A percentile compares a stretch with the other conserved stretches of the same genome.
These are phyloP conservation scores for Oryzaephilus surinamensis DNA, from an alignment of 1,140 invertebrate species.

Conservation along the genomic window DNA sequence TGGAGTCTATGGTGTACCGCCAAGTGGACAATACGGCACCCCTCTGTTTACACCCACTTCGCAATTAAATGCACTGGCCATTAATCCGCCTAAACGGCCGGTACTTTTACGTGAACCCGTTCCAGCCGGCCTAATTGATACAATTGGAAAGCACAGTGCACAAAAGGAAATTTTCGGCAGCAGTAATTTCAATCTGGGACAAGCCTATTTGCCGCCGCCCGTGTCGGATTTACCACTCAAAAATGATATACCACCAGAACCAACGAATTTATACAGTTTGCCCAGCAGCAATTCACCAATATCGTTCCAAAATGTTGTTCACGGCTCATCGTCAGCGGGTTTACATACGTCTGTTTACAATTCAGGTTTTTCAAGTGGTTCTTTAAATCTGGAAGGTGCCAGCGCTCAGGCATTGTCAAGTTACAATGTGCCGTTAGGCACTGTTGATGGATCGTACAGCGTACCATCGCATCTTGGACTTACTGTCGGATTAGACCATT, in stretches of 20 bases:
- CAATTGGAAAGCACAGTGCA: conserved; percentile 45
- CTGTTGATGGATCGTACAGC: conserved; percentile 39
- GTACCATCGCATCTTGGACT: conserved; percentile 33
- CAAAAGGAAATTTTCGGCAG: conserved; percentile 40
- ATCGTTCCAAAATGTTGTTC: conserved; percentile 26
- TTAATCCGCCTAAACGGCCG: conserved; percentile 42
- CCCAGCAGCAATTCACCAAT: conserved; percentile 31
- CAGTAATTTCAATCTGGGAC: conserved; percentile 35
- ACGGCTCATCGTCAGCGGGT: conserved; percentile 22
- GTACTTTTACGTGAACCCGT: conserved; percentile 59
- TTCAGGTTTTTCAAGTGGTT: conserved; percentile 24
- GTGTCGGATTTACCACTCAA: conserved; percentile 41
- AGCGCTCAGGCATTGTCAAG: conserved; percentile 41
- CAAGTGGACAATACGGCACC: conserved; percentile 43
- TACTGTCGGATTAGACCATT: conserved; percentile 18
- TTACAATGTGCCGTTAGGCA: conserved; percentile 40
- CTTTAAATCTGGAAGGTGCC: too few species aligned
- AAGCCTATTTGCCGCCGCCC: conserved; percentile 53
- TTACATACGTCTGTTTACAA: conserved; percentile 19
- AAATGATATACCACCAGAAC: conserved; percentile 27
- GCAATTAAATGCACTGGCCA: conserved; percentile 31
- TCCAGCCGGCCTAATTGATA: conserved; percentile 51
- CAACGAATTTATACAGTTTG: conserved; percentile 39
- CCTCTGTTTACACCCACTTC: conserved; percentile 41
- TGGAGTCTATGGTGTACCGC: conserved; percentile 43